A percentile compares a stretch with the other conserved stretches of the same genome.
phyloP scores from a whole-genome alignment of 2,113 vertebrate species.

The Leptocoma aspasia region DNA sequence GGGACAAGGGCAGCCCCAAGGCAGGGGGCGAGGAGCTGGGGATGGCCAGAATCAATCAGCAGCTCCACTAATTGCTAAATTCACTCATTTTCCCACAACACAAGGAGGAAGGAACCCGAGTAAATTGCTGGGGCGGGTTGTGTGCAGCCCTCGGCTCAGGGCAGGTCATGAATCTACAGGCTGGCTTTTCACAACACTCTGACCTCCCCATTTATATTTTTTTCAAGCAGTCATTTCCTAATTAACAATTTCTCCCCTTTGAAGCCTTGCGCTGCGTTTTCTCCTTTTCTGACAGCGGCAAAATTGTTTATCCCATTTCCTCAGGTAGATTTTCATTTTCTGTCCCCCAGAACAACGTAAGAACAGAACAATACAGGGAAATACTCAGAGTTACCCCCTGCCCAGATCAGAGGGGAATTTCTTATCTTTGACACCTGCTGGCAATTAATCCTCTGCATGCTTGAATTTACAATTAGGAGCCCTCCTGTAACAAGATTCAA shows the following conservation, averaged over 20 bases:
- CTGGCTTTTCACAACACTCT: background rate
- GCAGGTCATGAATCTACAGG: background rate
- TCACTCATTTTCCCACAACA: background rate
- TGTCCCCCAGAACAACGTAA: background rate
- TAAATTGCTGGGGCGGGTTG: background rate
- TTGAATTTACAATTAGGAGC: background rate
- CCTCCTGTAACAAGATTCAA: background rate
- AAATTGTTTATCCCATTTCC: background rate
- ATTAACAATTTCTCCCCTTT: conserved; percentile 16
- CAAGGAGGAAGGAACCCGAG: background rate
- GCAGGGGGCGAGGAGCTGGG: background rate
- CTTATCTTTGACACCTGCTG: conserved; percentile 42
- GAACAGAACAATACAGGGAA: background rate
- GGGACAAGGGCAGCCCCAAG: background rate
- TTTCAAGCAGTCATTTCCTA: background rate
- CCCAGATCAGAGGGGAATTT: conserved; percentile 4
- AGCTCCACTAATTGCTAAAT: background rate
- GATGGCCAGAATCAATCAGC: background rate
- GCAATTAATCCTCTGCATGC: conserved; percentile 25
- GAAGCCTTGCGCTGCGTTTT: background rate
- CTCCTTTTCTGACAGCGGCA: background rate
- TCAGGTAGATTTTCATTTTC: background rate
- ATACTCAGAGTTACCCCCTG: conserved; percentile 9
- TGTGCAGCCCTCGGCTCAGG: background rate
- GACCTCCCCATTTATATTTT: background rate